These are phyloP conservation scores for Nibea albiflora DNA, from an alignment of 2,113 vertebrate genomes.

Conservation along the genomic window DNA sequence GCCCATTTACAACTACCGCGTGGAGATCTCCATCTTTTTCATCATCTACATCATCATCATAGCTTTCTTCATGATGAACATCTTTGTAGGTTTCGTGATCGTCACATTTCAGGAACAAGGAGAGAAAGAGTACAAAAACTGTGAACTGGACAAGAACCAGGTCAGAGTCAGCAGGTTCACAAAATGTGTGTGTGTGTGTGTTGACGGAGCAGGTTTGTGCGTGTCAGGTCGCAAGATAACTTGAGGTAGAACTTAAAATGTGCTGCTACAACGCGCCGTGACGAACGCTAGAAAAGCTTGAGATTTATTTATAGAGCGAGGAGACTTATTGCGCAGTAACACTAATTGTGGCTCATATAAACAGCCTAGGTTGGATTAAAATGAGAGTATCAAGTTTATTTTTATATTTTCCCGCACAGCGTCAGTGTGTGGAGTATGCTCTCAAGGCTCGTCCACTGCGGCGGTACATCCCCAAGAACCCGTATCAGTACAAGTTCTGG, in stretches of 20 bases:
- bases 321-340: background rate
- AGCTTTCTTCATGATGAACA: constrained; percentile 99
- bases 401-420: constrained; percentile 79
- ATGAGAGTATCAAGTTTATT: background rate
- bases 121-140: constrained; percentile 99
- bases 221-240: background rate
- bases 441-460: constrained; percentile 95
- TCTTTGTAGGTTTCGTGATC: constrained; percentile 99
- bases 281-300: background rate
- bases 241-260: background rate
- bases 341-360: background rate
- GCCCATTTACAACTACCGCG: constrained; percentile 97
- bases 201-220: background rate
- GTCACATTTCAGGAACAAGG: constrained; percentile 99
- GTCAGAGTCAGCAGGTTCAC: constrained; percentile 78
- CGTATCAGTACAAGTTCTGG: constrained; percentile 99
- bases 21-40: constrained; percentile 99
- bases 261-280: background rate
- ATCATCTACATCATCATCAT: constrained; percentile 99
- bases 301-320: background rate
- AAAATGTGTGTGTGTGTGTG: background rate
- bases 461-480: constrained; percentile 98
- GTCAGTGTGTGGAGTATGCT: constrained; percentile 98
- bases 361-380: background rate
- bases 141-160: constrained; percentile 99